phyloP scores from a whole-genome alignment of 2,797 vertebrate species.

The Pagetopsis macropterus region DNA sequence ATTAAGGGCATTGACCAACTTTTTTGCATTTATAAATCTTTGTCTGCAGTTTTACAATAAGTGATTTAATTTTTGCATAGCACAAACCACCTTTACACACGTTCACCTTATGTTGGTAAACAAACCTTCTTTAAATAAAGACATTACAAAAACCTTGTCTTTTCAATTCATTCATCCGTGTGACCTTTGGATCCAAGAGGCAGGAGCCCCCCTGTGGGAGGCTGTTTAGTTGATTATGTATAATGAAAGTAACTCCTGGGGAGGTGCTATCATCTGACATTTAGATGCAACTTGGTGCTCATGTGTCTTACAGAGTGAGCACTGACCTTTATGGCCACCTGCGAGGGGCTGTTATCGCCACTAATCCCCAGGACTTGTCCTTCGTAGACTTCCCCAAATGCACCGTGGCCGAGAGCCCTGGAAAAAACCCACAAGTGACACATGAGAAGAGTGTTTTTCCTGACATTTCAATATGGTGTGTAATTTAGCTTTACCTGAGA shows the following conservation, averaged over 20 bases:
- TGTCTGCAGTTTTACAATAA: neutral
- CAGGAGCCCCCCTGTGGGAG: neutral
- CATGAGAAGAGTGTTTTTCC: too few species aligned
- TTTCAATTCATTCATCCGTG: neutral
- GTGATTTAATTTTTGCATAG: neutral
- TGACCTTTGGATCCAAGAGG: constrained; percentile 40
- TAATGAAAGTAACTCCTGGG: constrained; percentile 22
- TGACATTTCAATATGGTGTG: neutral
- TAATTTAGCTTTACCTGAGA: constrained; percentile 80
- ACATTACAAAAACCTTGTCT: neutral
- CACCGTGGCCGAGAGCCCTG: constrained; percentile 92
- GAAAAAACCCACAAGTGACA: constrained; percentile 2
- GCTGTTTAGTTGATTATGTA: constrained; percentile 14
- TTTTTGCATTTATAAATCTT: neutral
- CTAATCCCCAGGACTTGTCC: constrained; percentile 90
- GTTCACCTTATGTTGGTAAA: neutral
- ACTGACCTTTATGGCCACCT: constrained; percentile 94
- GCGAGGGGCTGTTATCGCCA: constrained; percentile 86
- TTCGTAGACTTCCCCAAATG: constrained; percentile 94
- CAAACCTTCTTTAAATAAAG: neutral
- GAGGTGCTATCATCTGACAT: constrained; percentile 17
- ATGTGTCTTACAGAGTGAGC: constrained; percentile 3
- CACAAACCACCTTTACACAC: neutral
- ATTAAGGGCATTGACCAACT: neutral
- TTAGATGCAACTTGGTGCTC: constrained; percentile 10